Evolutionary conservation across 2,888 invertebrate species (phyloP).

Genomic region (Volucella zonaria): DNA sequence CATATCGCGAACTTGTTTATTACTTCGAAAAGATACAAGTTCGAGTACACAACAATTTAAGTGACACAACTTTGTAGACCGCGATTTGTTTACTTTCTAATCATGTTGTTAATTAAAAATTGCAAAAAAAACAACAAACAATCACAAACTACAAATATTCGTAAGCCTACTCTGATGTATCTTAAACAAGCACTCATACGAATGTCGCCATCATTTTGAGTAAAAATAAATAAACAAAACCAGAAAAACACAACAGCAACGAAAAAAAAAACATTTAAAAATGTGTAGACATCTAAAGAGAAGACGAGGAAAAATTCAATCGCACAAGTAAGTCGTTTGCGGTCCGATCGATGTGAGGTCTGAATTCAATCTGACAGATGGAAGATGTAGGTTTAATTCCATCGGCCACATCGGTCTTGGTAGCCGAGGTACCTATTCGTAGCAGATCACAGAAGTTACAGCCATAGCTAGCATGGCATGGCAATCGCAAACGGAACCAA

Average conservation of each 20-base stretch:
- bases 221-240: conserved; percentile 18
- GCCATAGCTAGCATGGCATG: conserved; percentile 15
- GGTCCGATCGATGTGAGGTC: conserved; percentile 49
- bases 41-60: background rate
- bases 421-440: conserved; percentile 12
- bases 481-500: conserved; percentile 36
- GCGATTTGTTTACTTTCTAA: conserved; percentile 18
- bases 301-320: background rate
- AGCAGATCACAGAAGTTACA: conserved; percentile 38
- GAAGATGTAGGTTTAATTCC: conserved; percentile 44
- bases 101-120: background rate
- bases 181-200: conserved; percentile 6
- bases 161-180: background rate
- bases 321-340: conserved; percentile 21
- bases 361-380: conserved; percentile 54
- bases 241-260: conserved; percentile 4
- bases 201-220: background rate
- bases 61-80: background rate
- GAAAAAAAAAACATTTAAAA: too few species aligned
- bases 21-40: background rate
- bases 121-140: background rate
- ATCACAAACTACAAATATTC: background rate
- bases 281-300: too few species aligned
- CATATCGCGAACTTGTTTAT: too few species aligned
- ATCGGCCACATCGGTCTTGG: conserved; percentile 35